Base-by-base conservation (phyloP, 2,888 invertebrate genomes). In the Cantharis lateralis region DNA sequence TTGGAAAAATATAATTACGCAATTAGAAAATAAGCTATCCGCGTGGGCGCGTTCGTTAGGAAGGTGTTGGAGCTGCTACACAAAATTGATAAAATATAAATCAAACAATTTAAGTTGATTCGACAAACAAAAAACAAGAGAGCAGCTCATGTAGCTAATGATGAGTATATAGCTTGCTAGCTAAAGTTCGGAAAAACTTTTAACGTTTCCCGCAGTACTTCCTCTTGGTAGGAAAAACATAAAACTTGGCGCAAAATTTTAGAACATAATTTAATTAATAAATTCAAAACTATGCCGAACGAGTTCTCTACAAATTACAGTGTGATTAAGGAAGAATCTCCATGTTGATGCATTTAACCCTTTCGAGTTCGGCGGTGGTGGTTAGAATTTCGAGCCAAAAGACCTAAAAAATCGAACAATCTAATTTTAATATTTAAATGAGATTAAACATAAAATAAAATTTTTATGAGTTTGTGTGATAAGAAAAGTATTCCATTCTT, bases 401-500 rank as follows among this genome's bases (percentile, higher is more conserved):
- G 9, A 48, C n/a, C n/a, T 48, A 48, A 48, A 48, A 48, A 48
- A 11, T n/a, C 48, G 13, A 48, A 48, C 13, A 48, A n/a, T 13
- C 64, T 66, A 66, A 66, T 66, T 24, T 66, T 66, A 66, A 66
- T 66, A 66, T 66, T 16, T 18, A 66, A 66, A 16, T 20, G 64
- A 20, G 64, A 66, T 66, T 66, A 66, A 20, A 16, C 63, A 66
- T 66, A 66, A 66, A 66, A 66, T 66, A 66, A 18, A 66, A 66
- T 20, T 66, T 66, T 66, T 66, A 66, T 66, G 64, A n/a, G 64
- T 66, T 66, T 66, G 24, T 66, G 64, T 66, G 64, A 66, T 66
- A 66, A 66, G 20, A 66, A 66, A 66, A 24, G 64, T 24, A 20
- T 66, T 66, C 20, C 64, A 66, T 66, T 66, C n/a, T 66, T 20